These are phyloP conservation scores for Sycobia sp. DNA, from an alignment of 1,140 invertebrate species.

Conservation along the genomic window DNA sequence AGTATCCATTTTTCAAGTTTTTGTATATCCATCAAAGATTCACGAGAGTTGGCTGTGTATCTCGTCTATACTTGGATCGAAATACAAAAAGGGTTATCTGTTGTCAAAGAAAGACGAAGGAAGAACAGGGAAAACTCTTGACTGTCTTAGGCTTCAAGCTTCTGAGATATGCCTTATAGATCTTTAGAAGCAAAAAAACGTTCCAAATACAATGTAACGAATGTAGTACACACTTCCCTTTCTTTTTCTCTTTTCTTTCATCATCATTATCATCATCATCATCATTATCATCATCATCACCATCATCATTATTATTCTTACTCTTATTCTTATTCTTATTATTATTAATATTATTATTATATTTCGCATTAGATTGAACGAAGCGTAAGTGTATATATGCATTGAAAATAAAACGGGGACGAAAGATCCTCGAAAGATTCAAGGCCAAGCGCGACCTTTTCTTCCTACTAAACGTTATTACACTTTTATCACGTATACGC, in stretches of 20 bases:
- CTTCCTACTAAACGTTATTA: conserved; percentile 16
- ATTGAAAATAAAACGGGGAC: neutral
- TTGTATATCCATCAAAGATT: neutral
- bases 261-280: too few species aligned
- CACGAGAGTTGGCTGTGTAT: neutral
- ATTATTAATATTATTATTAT: conserved; percentile 4
- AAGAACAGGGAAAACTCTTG: neutral
- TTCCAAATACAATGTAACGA: too few species aligned
- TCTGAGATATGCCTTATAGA: too few species aligned
- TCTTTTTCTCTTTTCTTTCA: too few species aligned
- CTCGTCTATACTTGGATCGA: neutral
- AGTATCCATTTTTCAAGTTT: too few species aligned
- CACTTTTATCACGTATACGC: conserved; percentile 5
- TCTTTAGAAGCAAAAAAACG: too few species aligned
- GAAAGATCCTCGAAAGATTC: conserved; percentile 7
- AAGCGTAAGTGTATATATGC: conserved; percentile 12
- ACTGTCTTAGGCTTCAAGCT: too few species aligned
- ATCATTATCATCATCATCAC: too few species aligned
- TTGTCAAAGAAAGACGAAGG: neutral
- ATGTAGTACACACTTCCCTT: too few species aligned
- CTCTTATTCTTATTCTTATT: conserved; percentile 10
- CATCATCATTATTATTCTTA: too few species aligned
- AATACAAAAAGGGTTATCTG: conserved; percentile 4
- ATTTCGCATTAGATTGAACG: neutral
- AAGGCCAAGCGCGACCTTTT: conserved; percentile 20